Evolutionary conservation across 1,140 invertebrate species (phyloP).

Genomic region (Holotrichia oblita): DNA sequence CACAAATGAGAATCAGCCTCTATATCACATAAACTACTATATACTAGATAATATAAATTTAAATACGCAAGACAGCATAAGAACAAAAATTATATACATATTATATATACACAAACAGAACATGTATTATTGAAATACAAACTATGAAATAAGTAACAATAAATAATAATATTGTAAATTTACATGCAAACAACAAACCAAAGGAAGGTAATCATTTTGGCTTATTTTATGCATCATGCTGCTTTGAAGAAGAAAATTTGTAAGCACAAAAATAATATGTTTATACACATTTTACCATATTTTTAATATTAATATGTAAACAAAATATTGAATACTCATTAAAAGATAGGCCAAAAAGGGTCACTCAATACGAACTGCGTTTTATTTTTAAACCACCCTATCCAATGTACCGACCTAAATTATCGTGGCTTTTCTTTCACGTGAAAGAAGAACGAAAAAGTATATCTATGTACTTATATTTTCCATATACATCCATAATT

Average conservation of each 20-base stretch:
- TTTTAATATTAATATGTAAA: slow-evolving; percentile 56
- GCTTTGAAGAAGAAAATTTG: slow-evolving; percentile 53
- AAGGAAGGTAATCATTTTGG: slow-evolving; percentile 38
- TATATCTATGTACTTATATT: too few relatives aligned
- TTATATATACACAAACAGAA: slow-evolving; percentile 6
- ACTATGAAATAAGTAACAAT: background rate
- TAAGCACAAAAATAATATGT: slow-evolving; percentile 59
- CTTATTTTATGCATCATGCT: slow-evolving; percentile 51
- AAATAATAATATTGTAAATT: slow-evolving; percentile 37
- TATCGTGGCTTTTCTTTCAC: too few relatives aligned
- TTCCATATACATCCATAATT: too few relatives aligned
- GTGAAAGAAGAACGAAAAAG: too few relatives aligned
- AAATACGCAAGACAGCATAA: slow-evolving; percentile 15
- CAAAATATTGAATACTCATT: slow-evolving; percentile 46
- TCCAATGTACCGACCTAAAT: background rate
- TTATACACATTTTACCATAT: slow-evolving; percentile 61
- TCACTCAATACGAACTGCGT: slow-evolving; percentile 7
- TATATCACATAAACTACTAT: background rate
- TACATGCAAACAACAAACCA: slow-evolving; percentile 26
- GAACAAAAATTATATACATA: slow-evolving; percentile 23
- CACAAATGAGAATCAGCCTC: background rate
- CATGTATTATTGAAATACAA: slow-evolving; percentile 13
- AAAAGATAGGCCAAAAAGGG: slow-evolving; percentile 30
- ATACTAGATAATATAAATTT: background rate
- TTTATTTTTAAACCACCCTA: background rate